A percentile compares a stretch with the other conserved stretches of the same genome.
Evolutionary conservation across 2,888 invertebrate species (phyloP).

Genomic region (Hypomecis atomaria): DNA sequence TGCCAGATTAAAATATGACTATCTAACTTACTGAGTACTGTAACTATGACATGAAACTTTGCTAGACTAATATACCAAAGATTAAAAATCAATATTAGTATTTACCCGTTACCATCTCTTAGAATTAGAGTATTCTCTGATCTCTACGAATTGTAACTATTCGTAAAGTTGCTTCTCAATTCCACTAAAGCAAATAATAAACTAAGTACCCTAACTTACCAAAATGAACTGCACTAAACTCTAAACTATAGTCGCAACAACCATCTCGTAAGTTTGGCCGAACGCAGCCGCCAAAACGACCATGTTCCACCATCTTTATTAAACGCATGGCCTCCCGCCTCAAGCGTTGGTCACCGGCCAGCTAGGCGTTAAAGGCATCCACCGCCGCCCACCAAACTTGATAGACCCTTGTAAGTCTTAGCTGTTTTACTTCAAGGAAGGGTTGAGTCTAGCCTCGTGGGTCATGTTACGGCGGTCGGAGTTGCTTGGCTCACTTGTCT

Average conservation of each 20-base stretch:
- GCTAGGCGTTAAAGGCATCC: constrained; percentile 84
- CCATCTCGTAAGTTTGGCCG: constrained; percentile 33
- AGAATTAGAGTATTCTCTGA: too few relatives aligned
- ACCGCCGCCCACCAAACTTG: constrained; percentile 70
- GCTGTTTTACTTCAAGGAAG: constrained; percentile 45
- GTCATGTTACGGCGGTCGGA: constrained; percentile 61
- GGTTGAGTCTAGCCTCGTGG: constrained; percentile 58
- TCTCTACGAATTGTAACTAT: too few relatives aligned
- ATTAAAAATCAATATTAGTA: too few relatives aligned
- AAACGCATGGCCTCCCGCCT: constrained; percentile 81
- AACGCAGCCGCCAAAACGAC: constrained; percentile 62
- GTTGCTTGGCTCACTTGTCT: constrained; percentile 83
- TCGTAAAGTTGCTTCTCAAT: too few relatives aligned
- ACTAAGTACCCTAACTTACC: too few relatives aligned
- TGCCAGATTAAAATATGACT: too few relatives aligned
- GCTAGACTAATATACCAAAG: too few relatives aligned
- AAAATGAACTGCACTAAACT: neutral
- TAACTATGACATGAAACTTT: too few relatives aligned
- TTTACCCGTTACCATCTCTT: too few relatives aligned
- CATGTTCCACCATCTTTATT: constrained; percentile 81
- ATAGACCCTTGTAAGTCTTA: constrained; percentile 52
- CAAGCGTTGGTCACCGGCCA: constrained; percentile 82
- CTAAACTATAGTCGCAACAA: constrained; percentile 5
- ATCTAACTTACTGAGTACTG: too few relatives aligned
- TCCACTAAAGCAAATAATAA: too few relatives aligned